Base-by-base conservation (phyloP, 2,113 vertebrate species). In the Dissostichus mawsoni region DNA sequence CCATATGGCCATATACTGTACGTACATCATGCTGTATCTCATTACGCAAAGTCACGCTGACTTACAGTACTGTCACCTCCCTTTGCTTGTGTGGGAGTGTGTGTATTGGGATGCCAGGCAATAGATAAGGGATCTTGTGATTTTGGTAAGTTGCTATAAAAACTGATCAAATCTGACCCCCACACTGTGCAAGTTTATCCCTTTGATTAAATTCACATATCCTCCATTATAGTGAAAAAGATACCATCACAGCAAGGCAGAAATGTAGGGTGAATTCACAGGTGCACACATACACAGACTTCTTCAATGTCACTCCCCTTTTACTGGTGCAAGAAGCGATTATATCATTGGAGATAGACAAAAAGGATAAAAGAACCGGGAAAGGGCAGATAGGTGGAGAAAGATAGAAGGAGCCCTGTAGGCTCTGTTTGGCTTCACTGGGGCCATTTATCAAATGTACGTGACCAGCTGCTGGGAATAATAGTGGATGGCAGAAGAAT, bases 21-120 rank as follows among this genome's bases (percentile, higher is more conserved):
- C 53, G 12, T 70, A 74, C 63, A 59, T 56, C 64, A 55, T 65
- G 61, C 78, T 83, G 78, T 68, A 89, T 91, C 81, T 90, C 84
- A 90, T 90, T 90, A 89, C 71, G 69, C 72, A 86, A 89, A 90
- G 89, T 90, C 87, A 87, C 81, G 47, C 64, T 77, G 81, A 84
- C 80, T 86, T 78, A 71, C 79, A 66, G 74, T 65, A 13, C 70
- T 80, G 75, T 87, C 80, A 83, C 80, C 73, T 87, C 74, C 11
- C 69, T 20, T 7, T 80, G 29, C 52, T 23, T 79, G 50, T 63
- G 2, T 69, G 17, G 62, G 36, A 62, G 25, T 25, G 25, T 57
- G 65, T 55, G 48, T 61, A 29, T 33, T 82, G 29, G 29, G 58
- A 69, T 51, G 53, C 47, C 11, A 20, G 55, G 52, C 47, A 59